Base-by-base conservation (phyloP, 2,797 vertebrate genomes). In the Salarias fasciatus region DNA sequence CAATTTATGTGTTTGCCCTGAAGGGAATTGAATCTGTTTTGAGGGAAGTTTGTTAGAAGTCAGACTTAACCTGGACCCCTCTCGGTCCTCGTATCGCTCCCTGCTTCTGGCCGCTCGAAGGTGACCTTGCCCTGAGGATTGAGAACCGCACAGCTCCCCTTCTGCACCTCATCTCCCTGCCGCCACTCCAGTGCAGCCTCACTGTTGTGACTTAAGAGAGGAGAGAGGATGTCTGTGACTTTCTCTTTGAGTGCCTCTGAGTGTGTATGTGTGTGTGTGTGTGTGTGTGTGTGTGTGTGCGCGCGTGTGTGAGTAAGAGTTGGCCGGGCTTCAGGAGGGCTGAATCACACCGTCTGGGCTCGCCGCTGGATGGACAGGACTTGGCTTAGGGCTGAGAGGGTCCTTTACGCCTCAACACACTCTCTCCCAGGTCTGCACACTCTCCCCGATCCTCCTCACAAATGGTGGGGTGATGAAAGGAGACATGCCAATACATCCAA, bases 261-360 rank as follows among this genome's bases (percentile, higher is more conserved):
- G 58, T 53, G 44, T 72, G 67, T 82, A 11, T 38, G 11, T 38
- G 9, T 38, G 36, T 10, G 11, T 38, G 45, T 38, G 44, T 40
- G 52, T 59, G 57, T 71, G 58, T 69, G 31, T 57, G 73, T 70
- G 36, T 56, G 56, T 59, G 58, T 53, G 55, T 63, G 77, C 53
- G 67, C 41, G 2, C 13, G 65, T 56, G 45, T 51, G 56, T 57
- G 70, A 80, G 77, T 63, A 75, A 82, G 77, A 88, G 74, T 79
- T 92, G 86, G 89, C 91, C 65, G 56, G 79, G 81, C 86, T 88
- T 90, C 88, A 89, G 83, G 74, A 88, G 77, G 79, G 79, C 87
- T 92, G 90, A 92, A 91, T 92, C 91, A 90, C 87, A 90, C 82
- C 87, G 88, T 91, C 89, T 91, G 86, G 82, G 80, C 81, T 87